phyloP scores from a whole-genome alignment of 2,113 vertebrate species.

The Lanius collurio region DNA sequence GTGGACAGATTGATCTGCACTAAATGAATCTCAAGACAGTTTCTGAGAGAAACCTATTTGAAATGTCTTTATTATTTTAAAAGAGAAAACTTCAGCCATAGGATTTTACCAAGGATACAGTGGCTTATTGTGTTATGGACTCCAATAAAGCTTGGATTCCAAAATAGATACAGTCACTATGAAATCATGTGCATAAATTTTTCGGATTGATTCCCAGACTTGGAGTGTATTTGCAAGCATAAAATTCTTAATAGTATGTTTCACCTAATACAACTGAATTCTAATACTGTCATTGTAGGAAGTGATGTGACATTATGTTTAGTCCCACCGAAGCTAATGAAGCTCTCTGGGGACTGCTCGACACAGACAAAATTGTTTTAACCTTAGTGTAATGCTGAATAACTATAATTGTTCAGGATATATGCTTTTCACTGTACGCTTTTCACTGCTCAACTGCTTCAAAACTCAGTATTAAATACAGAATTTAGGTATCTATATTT shows the following conservation, averaged over 20 bases:
- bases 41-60: background rate
- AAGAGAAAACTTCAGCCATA: background rate
- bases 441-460: background rate
- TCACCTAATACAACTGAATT: background rate
- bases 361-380: background rate
- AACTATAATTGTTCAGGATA: background rate
- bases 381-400: background rate
- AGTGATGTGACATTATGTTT: background rate
- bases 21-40: background rate
- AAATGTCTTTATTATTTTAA: constrained; percentile 4
- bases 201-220: background rate
- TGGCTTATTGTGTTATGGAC: background rate
- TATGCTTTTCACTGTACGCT: background rate
- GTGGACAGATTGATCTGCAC: background rate
- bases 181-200: background rate
- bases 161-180: background rate
- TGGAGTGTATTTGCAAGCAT: background rate
- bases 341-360: background rate
- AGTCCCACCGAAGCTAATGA: background rate
- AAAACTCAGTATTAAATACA: background rate
- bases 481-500: background rate
- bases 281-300: background rate
- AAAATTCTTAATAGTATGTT: background rate
- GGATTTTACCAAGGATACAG: background rate
- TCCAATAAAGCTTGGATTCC: background rate